Evolutionary conservation across 23 tunicate species (phyloP).

Genomic region (Halocynthia roretzi): DNA sequence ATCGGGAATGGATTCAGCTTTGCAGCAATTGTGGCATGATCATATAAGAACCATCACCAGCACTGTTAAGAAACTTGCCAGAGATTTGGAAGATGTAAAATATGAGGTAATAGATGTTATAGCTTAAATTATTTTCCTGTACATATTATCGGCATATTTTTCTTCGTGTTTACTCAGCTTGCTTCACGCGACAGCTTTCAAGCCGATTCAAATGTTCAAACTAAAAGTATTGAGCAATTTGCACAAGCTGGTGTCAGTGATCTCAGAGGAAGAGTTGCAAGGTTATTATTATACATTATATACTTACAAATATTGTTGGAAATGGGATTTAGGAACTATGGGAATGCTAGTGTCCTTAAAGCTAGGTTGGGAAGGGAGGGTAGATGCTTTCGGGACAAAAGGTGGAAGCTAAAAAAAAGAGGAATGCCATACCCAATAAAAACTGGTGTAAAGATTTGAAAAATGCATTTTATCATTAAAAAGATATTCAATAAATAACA

Average conservation of each 20-base stretch:
- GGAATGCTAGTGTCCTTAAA: no score
- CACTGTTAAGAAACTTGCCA: conserved; percentile 51
- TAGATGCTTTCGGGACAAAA: no score
- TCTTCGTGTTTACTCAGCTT: conserved; percentile 6
- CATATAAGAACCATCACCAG: conserved; percentile 72
- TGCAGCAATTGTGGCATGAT: conserved; percentile 90
- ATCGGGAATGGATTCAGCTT: conserved; percentile 56
- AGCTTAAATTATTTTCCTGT: neutral
- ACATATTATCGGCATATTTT: neutral
- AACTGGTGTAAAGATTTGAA: no score
- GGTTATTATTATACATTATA: conserved; percentile 17
- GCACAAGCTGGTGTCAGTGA: conserved; percentile 85
- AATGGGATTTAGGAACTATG: no score
- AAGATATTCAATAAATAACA: no score
- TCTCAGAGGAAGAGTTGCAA: conserved; percentile 78
- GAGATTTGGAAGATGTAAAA: conserved; percentile 66
- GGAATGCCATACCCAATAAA: no score
- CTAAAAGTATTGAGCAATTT: conserved; percentile 54
- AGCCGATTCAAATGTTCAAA: conserved; percentile 38
- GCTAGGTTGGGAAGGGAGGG: no score
- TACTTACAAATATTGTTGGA: no score
- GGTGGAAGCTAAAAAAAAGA: no score
- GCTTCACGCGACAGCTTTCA: conserved; percentile 30
- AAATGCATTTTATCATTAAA: no score
- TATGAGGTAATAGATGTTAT: conserved; percentile 36